Conservation (phyloP, 2,113 vertebrate species). For the Lasiurus cinereus region DNA sequence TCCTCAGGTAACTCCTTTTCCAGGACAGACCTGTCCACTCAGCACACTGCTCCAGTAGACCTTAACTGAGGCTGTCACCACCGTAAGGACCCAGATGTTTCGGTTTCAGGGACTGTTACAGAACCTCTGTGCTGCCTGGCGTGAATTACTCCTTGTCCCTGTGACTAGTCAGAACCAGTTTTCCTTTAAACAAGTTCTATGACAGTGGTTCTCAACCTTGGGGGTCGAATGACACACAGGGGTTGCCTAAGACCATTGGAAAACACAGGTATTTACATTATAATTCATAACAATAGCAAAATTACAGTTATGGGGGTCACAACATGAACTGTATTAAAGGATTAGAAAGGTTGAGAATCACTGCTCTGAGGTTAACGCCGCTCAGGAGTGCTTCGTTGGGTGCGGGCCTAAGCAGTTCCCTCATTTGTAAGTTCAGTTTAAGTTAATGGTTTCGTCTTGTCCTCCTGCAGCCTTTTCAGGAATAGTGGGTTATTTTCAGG, state of each 20-base stretch:
- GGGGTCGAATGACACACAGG: too few species aligned
- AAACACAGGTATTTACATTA: too few species aligned
- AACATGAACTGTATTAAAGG: too few species aligned
- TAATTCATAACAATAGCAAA: too few species aligned
- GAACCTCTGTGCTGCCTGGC: background rate
- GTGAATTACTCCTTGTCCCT: background rate
- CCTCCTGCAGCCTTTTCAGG: background rate
- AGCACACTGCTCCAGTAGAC: too few species aligned
- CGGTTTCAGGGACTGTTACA: background rate
- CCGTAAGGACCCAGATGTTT: background rate
- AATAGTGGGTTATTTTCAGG: background rate
- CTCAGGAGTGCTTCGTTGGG: background rate
- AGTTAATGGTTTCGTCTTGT: background rate
- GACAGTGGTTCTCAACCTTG: too few species aligned
- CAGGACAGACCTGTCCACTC: fast-evolving
- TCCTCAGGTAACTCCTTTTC: constrained; percentile 91
- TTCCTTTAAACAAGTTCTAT: background rate
- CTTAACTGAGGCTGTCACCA: background rate
- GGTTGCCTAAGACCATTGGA: too few species aligned
- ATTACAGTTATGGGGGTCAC: too few species aligned
- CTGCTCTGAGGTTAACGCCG: too few species aligned
- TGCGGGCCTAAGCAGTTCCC: fast-evolving
- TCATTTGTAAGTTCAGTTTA: background rate
- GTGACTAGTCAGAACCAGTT: background rate
- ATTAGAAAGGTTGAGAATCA: too few species aligned